These are phyloP conservation scores for Condylostylus longicornis DNA, from an alignment of 1,140 invertebrate species.

Conservation along the genomic window DNA sequence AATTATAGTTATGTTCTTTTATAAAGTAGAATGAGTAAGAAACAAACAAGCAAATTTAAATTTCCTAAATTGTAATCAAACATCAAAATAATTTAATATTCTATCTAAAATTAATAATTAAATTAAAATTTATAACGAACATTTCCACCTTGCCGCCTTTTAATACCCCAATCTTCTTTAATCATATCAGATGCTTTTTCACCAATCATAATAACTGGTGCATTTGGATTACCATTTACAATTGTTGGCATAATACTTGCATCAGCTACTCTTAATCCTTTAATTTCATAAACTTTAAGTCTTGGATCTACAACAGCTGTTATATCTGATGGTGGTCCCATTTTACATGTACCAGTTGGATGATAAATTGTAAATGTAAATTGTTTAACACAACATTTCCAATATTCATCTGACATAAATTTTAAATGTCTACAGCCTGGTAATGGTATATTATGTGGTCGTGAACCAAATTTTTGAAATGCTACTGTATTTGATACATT, in stretches of 20 bases:
- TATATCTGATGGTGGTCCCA: constrained; percentile 61
- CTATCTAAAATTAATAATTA: too few relatives aligned
- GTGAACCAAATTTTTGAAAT: constrained; percentile 64
- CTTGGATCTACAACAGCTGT: constrained; percentile 69
- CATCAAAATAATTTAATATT: too few relatives aligned
- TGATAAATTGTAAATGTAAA: constrained; percentile 79
- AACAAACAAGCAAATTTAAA: too few relatives aligned
- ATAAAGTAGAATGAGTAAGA: too few relatives aligned
- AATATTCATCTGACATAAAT: constrained; percentile 68
- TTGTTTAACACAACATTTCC: constrained; percentile 59
- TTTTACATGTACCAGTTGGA: constrained; percentile 70
- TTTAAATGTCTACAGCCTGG: constrained; percentile 58
- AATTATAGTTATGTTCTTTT: too few relatives aligned
- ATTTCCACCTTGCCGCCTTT: too few relatives aligned
- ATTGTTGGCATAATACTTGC: constrained; percentile 68
- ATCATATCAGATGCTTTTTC: constrained; percentile 70
- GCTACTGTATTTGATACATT: constrained; percentile 61
- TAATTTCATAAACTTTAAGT: constrained; percentile 55
- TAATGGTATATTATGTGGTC: constrained; percentile 59
- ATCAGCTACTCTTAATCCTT: constrained; percentile 55
- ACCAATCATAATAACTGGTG: constrained; percentile 51
- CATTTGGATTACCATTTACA: constrained; percentile 67
- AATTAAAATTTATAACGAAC: too few relatives aligned
- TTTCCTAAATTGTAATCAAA: too few relatives aligned
- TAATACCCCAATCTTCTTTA: constrained; percentile 53